Conservation (phyloP, 2,888 invertebrate species). For the Caenorhabditis wallacei region DNA sequence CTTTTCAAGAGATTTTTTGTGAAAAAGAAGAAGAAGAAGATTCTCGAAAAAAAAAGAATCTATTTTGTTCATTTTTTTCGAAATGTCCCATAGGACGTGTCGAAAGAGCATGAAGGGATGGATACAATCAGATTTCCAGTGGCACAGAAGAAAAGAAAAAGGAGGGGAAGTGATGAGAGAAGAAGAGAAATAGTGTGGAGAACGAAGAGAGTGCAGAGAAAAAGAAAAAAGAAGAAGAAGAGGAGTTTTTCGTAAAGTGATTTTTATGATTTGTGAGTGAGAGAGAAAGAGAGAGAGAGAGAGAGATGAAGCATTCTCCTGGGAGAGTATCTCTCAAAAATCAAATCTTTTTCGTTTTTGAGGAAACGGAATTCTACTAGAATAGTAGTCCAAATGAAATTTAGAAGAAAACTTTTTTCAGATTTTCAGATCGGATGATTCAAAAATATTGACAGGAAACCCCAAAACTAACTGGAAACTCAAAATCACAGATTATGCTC, state of each 20-base stretch:
- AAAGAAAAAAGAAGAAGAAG: slow-evolving; percentile 13
- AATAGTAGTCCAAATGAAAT: background rate
- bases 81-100: slow-evolving; percentile 29
- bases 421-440: no score
- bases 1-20: background rate
- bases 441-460: no score
- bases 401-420: no score
- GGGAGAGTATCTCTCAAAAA: slow-evolving; percentile 23
- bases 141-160: background rate
- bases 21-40: background rate
- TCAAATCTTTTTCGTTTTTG: slow-evolving; percentile 48
- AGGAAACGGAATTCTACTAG: slow-evolving; percentile 24
- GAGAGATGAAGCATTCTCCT: slow-evolving; percentile 5
- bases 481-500: no score
- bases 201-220: slow-evolving; percentile 15
- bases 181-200: background rate
- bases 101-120: slow-evolving; percentile 19
- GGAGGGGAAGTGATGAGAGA: background rate
- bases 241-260: slow-evolving; percentile 42
- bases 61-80: slow-evolving; percentile 11
- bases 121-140: slow-evolving; percentile 16
- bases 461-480: no score
- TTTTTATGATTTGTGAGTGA: slow-evolving; percentile 54
- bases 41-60: slow-evolving; percentile 21
- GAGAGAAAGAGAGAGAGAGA: background rate